Evolutionary conservation across 1,140 invertebrate genomes (phyloP), one percentile per base, ranked within the genome.

Genomic region (Procambarus virginalis): DNA sequence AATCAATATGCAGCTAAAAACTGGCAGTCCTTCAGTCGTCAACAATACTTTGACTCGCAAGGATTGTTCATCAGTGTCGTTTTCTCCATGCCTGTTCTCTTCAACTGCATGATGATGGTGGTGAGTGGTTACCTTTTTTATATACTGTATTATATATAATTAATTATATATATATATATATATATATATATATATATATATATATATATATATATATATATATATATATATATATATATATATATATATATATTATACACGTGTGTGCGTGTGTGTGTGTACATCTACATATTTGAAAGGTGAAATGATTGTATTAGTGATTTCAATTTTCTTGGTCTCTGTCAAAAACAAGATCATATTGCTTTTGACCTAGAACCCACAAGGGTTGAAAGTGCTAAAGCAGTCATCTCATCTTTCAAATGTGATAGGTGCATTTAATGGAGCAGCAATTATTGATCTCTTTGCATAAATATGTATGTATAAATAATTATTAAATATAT

Each of bases 21-120:
- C 94, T 98, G 97, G 97, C 96, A 94, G 95, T 95, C 94, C 77
- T 98, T 98, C 93, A 97, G 97, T 9, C 95, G 96, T 91, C 97
- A 98, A 92, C 97, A 98, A 93, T 98, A 98, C 94, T 98, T 98
- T 94, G 98, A 98, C 94, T 97, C 96, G 92, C 97, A 97, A 94
- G 97, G 98, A 64, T 94, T 98, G 86, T 98, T 98, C 93, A 98
- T 98, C 95, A 98, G 97, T 14, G 95, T 98, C 22, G 96, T 98
- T 17, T 98, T 98, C 94, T 98, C 97, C 10, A 96, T 97, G 93
- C 98, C 98, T 75, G 96, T 98, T 92, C 94, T 98, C 87, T 95
- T 98, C 48, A 98, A 98, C 94, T 98, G 97, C 93, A 97, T 98
- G 96, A 95, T 98, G 91, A 97, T 98, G 96, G 97, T 98, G 95